A percentile compares a stretch with the other conserved stretches of the same genome.
Conservation (phyloP, 2,888 invertebrate species). For the Limenitis camilla region DNA sequence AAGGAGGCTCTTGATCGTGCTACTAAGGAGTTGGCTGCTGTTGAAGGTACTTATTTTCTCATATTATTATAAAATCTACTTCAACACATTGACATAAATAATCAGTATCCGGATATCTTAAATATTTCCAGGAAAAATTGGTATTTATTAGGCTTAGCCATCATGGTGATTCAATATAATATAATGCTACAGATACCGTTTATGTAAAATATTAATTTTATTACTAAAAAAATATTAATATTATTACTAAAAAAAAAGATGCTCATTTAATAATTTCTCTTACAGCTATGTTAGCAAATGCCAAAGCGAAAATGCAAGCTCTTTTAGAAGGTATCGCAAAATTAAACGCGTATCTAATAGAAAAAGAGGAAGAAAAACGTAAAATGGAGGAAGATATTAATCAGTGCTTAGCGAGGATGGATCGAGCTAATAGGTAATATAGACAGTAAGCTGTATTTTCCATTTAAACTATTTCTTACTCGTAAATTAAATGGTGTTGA, state of each 20-base stretch:
- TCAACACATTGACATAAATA: not conserved
- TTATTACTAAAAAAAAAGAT: too few species aligned
- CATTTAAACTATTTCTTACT: too few species aligned
- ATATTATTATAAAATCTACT: not conserved
- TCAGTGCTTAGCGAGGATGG: slow-evolving; percentile 84
- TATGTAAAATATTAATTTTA: too few species aligned
- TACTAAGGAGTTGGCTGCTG: slow-evolving; percentile 76
- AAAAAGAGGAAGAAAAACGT: slow-evolving; percentile 81
- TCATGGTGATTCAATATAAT: too few species aligned
- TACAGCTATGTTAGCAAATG: slow-evolving; percentile 75
- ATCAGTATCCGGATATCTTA: too few species aligned
- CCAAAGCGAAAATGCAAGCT: slow-evolving; percentile 85
- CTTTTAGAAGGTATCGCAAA: slow-evolving; percentile 85
- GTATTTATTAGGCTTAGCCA: too few species aligned
- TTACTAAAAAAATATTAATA: too few species aligned
- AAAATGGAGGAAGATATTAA: slow-evolving; percentile 84
- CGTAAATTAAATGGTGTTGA: not conserved
- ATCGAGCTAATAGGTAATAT: slow-evolving; percentile 79
- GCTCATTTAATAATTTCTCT: not conserved
- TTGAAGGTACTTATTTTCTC: slow-evolving; percentile 77
- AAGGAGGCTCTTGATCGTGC: slow-evolving; percentile 86
- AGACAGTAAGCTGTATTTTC: too few species aligned
- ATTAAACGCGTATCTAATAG: slow-evolving; percentile 80
- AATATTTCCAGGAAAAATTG: too few species aligned
- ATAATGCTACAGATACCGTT: too few species aligned